These are phyloP conservation scores for Liasis olivaceus DNA, from an alignment of 2,797 vertebrate species.

Conservation along the genomic window DNA sequence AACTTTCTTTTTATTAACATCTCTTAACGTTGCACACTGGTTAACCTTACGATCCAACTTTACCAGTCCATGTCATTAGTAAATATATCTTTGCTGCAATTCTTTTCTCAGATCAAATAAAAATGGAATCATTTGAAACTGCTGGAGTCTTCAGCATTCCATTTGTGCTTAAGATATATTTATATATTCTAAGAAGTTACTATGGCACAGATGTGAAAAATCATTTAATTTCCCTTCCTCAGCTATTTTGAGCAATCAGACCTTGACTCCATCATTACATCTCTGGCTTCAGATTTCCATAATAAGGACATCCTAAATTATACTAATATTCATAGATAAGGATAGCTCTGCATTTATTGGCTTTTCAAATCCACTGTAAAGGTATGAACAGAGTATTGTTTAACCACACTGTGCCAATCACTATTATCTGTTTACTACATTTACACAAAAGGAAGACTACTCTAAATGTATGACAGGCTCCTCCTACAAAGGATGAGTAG, in stretches of 20 bases:
- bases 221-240: not conserved
- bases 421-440: not conserved
- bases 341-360: slow-evolving; percentile 63
- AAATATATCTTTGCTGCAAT: not conserved
- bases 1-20: not conserved
- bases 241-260: slow-evolving; percentile 2
- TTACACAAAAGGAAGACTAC: not conserved
- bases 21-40: not conserved
- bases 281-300: slow-evolving; percentile 12
- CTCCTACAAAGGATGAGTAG: not conserved
- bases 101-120: not conserved
- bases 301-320: not conserved
- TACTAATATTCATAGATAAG: slow-evolving; percentile 39
- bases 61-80: not conserved
- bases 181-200: not conserved
- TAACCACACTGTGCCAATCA: not conserved
- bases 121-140: not conserved
- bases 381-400: not conserved
- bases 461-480: not conserved
- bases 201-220: not conserved
- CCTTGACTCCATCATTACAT: not conserved
- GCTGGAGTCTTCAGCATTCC: not conserved
- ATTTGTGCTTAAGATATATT: not conserved
- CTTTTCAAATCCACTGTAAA: slow-evolving; percentile 57
- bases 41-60: not conserved